phyloP scores from a whole-genome alignment of 2,113 vertebrate genomes.

The Sander vitreus region DNA sequence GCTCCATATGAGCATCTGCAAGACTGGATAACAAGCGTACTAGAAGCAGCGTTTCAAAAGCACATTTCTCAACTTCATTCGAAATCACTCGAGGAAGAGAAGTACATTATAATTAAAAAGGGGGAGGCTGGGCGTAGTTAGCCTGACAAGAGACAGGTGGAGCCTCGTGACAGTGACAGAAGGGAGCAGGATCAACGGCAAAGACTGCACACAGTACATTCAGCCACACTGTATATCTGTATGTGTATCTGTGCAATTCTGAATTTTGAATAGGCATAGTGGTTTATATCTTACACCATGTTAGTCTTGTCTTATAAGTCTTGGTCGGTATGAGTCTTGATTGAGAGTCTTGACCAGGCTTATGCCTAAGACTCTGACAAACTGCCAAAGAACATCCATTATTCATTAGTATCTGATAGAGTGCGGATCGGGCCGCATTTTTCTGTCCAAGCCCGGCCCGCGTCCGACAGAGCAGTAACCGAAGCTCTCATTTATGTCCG shows the following conservation, averaged over 20 bases:
- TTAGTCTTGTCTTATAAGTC: not conserved
- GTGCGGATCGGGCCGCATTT: too few species aligned
- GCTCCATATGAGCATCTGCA: not conserved
- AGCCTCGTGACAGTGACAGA: conserved; percentile 2
- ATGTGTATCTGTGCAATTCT: not conserved
- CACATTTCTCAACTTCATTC: conserved; percentile 7
- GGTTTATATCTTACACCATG: not conserved
- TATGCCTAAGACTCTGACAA: not conserved
- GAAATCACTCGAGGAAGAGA: not conserved
- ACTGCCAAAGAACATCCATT: not conserved
- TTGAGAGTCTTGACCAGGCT: not conserved
- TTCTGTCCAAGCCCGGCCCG: too few species aligned
- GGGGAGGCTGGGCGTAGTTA: not conserved
- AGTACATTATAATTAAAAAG: conserved; percentile 6
- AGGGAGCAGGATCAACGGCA: not conserved
- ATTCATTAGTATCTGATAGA: not conserved
- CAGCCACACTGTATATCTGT: not conserved
- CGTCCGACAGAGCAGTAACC: too few species aligned
- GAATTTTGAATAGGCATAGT: not conserved
- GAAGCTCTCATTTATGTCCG: too few species aligned
- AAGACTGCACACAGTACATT: conserved; percentile 1
- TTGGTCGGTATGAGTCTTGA: not conserved
- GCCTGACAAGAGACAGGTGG: not conserved
- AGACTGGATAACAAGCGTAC: not conserved
- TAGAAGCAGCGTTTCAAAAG: not conserved